Conservation (phyloP, 2,797 vertebrate genomes). For the Acipenser ruthenus region DNA sequence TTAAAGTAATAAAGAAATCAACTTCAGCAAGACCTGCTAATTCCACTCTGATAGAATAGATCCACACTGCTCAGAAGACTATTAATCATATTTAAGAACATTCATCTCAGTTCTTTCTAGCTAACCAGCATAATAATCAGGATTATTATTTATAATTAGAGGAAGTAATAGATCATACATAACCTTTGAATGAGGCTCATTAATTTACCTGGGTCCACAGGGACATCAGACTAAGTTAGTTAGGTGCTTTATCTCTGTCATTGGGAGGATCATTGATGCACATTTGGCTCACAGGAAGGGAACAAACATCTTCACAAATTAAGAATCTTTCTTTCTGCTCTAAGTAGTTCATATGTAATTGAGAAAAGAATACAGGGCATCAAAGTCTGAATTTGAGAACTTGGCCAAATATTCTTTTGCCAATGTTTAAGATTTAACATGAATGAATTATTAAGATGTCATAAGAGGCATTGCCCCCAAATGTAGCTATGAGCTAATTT, state of each 20-base stretch:
- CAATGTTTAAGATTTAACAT: too few species aligned
- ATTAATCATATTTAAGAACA: constrained; percentile 87
- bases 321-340: constrained; percentile 7
- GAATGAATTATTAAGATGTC: too few species aligned
- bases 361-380: background rate
- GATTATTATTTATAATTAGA: constrained; percentile 99
- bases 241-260: constrained; percentile 94
- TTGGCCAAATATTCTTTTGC: too few species aligned
- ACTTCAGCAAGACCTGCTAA: constrained; percentile 39
- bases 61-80: constrained; percentile 56
- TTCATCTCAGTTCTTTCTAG: constrained; percentile 89
- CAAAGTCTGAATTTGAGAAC: too few species aligned
- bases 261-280: constrained; percentile 55
- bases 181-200: constrained; percentile 88
- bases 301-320: constrained; percentile 51
- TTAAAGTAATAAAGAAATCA: constrained; percentile 21
- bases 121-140: constrained; percentile 99
- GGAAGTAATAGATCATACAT: constrained; percentile 99
- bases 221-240: constrained; percentile 69
- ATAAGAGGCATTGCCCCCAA: too few species aligned
- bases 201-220: constrained; percentile 89
- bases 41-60: constrained; percentile 60
- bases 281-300: constrained; percentile 47
- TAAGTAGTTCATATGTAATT: background rate
- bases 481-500: too few species aligned